phyloP scores from a whole-genome alignment of 1,140 invertebrate species.

The Drosophila auraria region DNA sequence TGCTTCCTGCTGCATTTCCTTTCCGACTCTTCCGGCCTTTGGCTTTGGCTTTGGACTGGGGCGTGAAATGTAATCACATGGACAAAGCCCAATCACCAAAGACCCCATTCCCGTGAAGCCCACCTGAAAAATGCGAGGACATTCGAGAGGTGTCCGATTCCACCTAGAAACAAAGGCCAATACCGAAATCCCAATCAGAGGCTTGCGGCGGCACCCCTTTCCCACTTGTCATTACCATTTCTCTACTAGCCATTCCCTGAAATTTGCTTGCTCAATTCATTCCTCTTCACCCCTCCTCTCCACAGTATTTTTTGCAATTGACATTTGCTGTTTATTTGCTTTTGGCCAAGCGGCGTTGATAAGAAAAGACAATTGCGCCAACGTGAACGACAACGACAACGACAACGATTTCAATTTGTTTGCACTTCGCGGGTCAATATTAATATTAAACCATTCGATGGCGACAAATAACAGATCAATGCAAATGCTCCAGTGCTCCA shows the following conservation, averaged over 20 bases:
- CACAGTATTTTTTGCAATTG: slow-evolving; percentile 45
- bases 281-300: neutral
- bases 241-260: neutral
- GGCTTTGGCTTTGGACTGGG: slow-evolving; percentile 15
- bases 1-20: slow-evolving; percentile 48
- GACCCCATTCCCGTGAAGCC: neutral
- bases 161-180: slow-evolving; percentile 10
- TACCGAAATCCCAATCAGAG: slow-evolving; percentile 25
- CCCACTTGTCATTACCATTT: neutral
- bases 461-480: slow-evolving; percentile 22
- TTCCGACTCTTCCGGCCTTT: slow-evolving; percentile 33
- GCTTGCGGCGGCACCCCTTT: neutral
- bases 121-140: slow-evolving; percentile 33
- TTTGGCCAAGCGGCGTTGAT: slow-evolving; percentile 49
- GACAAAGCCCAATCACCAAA: slow-evolving; percentile 45
- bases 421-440: slow-evolving; percentile 50
- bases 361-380: slow-evolving; percentile 60
- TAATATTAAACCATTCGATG: slow-evolving; percentile 31
- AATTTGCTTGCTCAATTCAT: slow-evolving; percentile 25
- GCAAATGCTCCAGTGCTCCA: slow-evolving; percentile 5
- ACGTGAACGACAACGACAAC: slow-evolving; percentile 7
- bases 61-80: slow-evolving; percentile 50
- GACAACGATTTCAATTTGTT: slow-evolving; percentile 39
- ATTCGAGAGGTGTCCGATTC: slow-evolving; percentile 32
- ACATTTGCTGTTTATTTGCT: slow-evolving; percentile 36